A percentile compares a stretch with the other conserved stretches of the same genome.
Conservation (phyloP, 2,113 vertebrate genomes). For the Prolemur simus region DNA sequence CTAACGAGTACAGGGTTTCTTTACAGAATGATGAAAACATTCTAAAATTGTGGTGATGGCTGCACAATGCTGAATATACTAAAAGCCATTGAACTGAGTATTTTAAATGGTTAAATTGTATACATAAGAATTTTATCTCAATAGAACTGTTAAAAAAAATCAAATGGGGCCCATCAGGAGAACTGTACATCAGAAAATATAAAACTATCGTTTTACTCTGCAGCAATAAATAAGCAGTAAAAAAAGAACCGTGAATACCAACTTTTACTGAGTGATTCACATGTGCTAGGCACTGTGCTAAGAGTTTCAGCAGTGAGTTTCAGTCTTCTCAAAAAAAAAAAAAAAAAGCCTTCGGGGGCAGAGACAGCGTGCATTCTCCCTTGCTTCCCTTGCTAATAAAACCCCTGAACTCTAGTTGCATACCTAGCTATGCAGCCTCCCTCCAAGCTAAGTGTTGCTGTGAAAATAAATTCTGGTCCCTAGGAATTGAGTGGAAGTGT, state of each 20-base stretch:
- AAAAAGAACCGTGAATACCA: not conserved
- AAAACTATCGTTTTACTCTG: not conserved
- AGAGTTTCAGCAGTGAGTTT: not conserved
- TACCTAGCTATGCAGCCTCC: not conserved
- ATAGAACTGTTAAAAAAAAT: not conserved
- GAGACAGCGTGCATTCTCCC: not conserved
- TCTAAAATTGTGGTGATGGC: not conserved
- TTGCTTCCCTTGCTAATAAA: not conserved
- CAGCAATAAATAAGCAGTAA: not conserved
- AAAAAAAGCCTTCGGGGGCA: not conserved
- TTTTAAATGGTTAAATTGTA: not conserved
- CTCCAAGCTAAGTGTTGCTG: not conserved
- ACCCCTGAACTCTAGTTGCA: not conserved
- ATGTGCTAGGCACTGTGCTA: not conserved
- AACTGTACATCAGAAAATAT: not conserved
- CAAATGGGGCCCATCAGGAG: not conserved
- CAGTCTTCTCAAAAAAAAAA: too few species aligned
- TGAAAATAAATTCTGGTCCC: not conserved
- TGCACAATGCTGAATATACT: not conserved
- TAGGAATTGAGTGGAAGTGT: not conserved
- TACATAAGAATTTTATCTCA: not conserved
- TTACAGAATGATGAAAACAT: not conserved
- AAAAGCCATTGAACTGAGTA: not conserved
- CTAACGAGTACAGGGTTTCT: not conserved
- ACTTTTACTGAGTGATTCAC: not conserved